A percentile compares a stretch with the other conserved stretches of the same genome.
These are phyloP conservation scores for Chalcis sispes DNA, from an alignment of 2,888 invertebrate species.

Conservation along the genomic window DNA sequence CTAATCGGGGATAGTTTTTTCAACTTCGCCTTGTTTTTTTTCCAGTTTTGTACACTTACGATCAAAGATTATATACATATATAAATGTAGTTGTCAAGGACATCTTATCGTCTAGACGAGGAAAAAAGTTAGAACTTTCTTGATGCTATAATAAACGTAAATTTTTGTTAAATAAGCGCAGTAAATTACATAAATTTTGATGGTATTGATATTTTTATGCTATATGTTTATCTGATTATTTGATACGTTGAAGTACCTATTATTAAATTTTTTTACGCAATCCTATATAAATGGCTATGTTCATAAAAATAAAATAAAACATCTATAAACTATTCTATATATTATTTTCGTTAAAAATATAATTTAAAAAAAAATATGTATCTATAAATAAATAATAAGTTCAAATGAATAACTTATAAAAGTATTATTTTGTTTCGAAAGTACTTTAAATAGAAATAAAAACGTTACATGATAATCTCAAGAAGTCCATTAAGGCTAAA, in stretches of 20 bases:
- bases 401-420: conserved; percentile 10
- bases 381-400: neutral
- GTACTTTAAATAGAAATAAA: conserved; percentile 3
- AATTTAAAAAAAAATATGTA: too few relatives aligned
- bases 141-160: too few relatives aligned
- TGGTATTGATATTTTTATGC: too few relatives aligned
- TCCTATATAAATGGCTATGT: too few relatives aligned
- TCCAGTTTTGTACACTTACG: neutral
- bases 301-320: too few relatives aligned
- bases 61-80: conserved; percentile 2
- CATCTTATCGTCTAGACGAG: conserved; percentile 34
- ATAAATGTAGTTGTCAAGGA: neutral
- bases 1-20: conserved; percentile 35
- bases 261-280: too few relatives aligned
- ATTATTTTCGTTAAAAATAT: too few relatives aligned
- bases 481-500: conserved; percentile 44
- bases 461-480: conserved; percentile 32
- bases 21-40: neutral
- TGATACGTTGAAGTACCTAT: too few relatives aligned
- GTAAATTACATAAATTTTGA: too few relatives aligned
- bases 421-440: conserved; percentile 6
- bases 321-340: too few relatives aligned
- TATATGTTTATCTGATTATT: too few relatives aligned
- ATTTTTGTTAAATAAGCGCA: too few relatives aligned
- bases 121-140: conserved; percentile 29